phyloP scores from a whole-genome alignment of 1,140 invertebrate genomes.

The Mercenaria mercenaria region DNA sequence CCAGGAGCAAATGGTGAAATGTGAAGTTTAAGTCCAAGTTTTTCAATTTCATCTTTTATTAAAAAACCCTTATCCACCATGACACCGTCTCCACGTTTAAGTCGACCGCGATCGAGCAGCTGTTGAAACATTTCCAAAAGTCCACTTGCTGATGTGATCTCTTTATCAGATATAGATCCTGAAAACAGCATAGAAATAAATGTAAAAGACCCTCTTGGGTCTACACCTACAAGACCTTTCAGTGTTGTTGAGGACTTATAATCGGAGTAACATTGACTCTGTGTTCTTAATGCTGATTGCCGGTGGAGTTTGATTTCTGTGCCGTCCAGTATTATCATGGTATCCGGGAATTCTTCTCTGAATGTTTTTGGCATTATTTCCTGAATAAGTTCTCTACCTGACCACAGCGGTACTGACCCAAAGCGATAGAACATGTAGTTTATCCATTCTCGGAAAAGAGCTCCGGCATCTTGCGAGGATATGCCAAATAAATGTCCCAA shows the following conservation, averaged over 20 bases:
- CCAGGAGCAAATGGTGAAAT: conserved; percentile 58
- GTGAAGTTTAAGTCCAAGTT: conserved; percentile 33
- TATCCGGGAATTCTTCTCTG: too few relatives aligned
- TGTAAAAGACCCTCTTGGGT: conserved; percentile 65
- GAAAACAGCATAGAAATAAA: too few relatives aligned
- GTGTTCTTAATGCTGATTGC: background rate
- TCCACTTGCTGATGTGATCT: conserved; percentile 53
- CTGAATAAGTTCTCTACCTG: conserved; percentile 35
- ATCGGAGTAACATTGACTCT: too few relatives aligned
- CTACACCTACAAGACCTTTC: too few relatives aligned
- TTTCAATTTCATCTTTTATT: conserved; percentile 43
- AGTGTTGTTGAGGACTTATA: too few relatives aligned
- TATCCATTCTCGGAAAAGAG: too few relatives aligned
- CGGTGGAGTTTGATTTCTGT: conserved; percentile 64
- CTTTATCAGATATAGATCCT: conserved; percentile 69
- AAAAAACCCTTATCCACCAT: too few relatives aligned
- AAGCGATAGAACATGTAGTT: too few relatives aligned
- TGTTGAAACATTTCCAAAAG: conserved; percentile 36
- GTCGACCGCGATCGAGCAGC: background rate
- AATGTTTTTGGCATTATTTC: conserved; percentile 51
- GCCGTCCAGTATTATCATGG: too few relatives aligned
- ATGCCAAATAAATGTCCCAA: too few relatives aligned
- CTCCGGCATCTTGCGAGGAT: too few relatives aligned
- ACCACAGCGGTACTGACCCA: too few relatives aligned
- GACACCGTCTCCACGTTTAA: conserved; percentile 48